phyloP scores from a whole-genome alignment of 2,797 vertebrate species.

The Ataeniobius toweri region DNA sequence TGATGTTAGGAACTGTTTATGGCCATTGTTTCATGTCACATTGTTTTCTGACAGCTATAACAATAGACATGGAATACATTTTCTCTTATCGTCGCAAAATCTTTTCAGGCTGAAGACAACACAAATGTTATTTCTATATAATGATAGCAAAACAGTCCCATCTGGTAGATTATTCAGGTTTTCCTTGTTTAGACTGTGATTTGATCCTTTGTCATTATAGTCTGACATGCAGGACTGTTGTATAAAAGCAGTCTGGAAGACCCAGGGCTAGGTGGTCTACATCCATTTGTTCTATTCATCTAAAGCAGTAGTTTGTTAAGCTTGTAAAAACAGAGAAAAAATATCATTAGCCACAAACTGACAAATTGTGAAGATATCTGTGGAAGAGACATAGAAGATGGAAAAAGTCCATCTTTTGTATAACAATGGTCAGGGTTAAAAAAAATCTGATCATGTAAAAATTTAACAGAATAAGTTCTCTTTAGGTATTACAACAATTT shows the following conservation, averaged over 20 bases:
- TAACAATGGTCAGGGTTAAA: background rate
- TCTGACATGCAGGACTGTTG: constrained; percentile 12
- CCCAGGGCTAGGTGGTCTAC: constrained; percentile 23
- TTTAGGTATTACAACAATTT: background rate
- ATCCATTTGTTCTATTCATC: background rate
- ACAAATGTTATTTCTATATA: background rate
- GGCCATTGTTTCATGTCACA: constrained; percentile 26
- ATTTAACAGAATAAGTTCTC: background rate
- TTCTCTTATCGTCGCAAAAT: constrained; percentile 14
- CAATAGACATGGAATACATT: constrained; percentile 7
- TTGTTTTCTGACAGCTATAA: constrained; percentile 32
- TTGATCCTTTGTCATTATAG: constrained; percentile 5
- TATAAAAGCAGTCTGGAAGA: constrained; percentile 13
- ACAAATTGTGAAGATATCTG: background rate
- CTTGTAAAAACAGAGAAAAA: background rate
- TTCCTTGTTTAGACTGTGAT: constrained; percentile 23
- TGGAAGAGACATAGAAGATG: background rate
- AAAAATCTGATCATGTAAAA: background rate
- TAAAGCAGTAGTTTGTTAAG: background rate
- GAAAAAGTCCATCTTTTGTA: background rate
- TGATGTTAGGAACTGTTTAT: constrained; percentile 6
- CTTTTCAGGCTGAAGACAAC: background rate
- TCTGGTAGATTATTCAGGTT: constrained; percentile 25
- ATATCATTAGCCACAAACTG: background rate
- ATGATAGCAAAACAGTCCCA: constrained; percentile 15